Conservation (phyloP, 2,797 vertebrate species). For the Schizothorax lantsangensis region DNA sequence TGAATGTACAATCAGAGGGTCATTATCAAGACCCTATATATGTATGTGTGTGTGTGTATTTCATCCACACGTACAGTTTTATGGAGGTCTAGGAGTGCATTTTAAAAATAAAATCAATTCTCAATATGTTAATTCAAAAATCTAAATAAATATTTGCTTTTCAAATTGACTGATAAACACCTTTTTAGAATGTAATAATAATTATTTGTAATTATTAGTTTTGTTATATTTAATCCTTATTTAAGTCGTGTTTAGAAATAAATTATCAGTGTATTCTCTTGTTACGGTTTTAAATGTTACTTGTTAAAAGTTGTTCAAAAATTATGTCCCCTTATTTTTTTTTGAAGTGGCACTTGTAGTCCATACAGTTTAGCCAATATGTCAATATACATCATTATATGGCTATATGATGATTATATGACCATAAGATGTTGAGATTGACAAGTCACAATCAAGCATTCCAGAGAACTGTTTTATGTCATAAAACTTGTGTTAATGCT, state of each 20-base stretch:
- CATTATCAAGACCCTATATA: not conserved
- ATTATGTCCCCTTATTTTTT: not conserved
- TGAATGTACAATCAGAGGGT: conserved; percentile 3
- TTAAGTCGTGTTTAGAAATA: not conserved
- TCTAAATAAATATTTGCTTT: not conserved
- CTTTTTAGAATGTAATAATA: not conserved
- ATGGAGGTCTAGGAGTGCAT: not conserved
- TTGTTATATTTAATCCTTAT: not conserved
- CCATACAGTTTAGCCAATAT: not conserved
- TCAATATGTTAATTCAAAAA: not conserved
- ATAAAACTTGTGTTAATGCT: conserved; percentile 1
- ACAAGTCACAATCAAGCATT: not conserved
- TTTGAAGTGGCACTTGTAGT: not conserved
- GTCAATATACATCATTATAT: not conserved
- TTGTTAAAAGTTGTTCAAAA: not conserved
- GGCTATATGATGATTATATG: not conserved
- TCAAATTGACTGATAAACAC: not conserved
- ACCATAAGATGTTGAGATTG: not conserved
- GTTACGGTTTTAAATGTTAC: not conserved
- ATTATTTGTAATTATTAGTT: not conserved
- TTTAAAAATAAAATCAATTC: not conserved
- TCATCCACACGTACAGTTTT: not conserved
- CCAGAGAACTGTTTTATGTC: not conserved
- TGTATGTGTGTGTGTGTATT: not conserved
- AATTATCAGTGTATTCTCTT: not conserved